Conservation (phyloP, 2,113 vertebrate genomes). For the Atrichornis clamosus region DNA sequence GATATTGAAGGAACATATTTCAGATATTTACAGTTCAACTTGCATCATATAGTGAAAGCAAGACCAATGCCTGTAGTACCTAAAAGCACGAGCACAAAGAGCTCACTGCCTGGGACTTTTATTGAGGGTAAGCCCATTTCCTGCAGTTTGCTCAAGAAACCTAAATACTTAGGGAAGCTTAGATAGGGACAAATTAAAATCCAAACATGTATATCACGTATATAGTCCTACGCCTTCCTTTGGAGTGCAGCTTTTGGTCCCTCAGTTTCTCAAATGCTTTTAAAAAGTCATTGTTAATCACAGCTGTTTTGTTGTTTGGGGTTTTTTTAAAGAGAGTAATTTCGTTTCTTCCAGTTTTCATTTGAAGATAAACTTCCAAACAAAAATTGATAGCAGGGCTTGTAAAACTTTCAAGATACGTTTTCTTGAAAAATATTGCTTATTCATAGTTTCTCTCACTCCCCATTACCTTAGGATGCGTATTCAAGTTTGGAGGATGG, state of each 20-base stretch:
- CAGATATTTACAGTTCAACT: neutral
- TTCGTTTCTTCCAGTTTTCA: neutral
- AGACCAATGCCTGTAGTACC: neutral
- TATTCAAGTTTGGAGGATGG: neutral
- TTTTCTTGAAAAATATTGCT: neutral
- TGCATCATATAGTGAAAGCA: neutral
- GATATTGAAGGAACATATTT: neutral
- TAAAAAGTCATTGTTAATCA: neutral
- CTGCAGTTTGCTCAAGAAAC: neutral
- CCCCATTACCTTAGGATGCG: neutral
- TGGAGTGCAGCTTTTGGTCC: neutral
- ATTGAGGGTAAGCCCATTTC: neutral
- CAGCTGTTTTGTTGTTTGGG: neutral
- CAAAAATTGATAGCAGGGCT: neutral
- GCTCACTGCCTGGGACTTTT: neutral
- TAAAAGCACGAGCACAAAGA: neutral
- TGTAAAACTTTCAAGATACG: neutral
- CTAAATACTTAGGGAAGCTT: neutral
- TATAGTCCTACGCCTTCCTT: neutral
- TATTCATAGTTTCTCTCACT: neutral
- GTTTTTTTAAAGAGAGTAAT: neutral
- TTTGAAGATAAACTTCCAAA: slow-evolving; percentile 7
- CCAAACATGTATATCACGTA: neutral
- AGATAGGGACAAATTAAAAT: neutral
- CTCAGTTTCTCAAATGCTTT: neutral